Evolutionary conservation across 2,113 vertebrate species (phyloP), one percentile per base, ranked within the genome.

Genomic region (Nicator chloris): DNA sequence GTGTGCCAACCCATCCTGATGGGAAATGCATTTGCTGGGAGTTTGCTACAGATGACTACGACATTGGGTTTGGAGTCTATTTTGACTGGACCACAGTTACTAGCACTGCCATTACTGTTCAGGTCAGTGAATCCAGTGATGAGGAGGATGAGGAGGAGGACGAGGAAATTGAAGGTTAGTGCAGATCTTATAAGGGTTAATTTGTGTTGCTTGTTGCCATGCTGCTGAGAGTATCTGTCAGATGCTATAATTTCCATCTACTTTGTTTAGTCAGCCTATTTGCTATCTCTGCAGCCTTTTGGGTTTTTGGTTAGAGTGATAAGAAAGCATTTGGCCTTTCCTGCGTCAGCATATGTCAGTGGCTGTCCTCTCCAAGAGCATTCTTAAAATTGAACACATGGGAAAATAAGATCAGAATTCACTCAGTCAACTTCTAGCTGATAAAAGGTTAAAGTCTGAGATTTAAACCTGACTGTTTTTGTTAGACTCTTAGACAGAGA

Each of bases 81-180:
- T 99, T 99, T 96, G 99, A 99, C 97, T 99, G 99, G 99, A 99
- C 98, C 40, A 98, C 99, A 0, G 98, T 99, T 80, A 99, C 99
- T 18, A 99, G 97, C 97, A 98, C 98, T 60, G 98, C 98, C 53
- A 99, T 99, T 96, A 99, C 99, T 3, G 99, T 99, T 91, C 99
- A 99, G 86, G 98, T 99, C 98, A 99, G 99, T 40, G 99, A 99
- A 90, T 99, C 99, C 61, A 99, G 99, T 39, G 99, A 99, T 82
- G 99, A 99, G 13, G 99, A 99, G 90, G 99, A 99, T 20, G 99
- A 99, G 91, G 99, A 99, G 11, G 99, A 99, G 17, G 99, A 99
- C 6, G 97, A 98, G 24, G 98, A 98, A 88, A 95, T 97, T 8
- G 99, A 99, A 98, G 99, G 99, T 99, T 96, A 88, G 76, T 96